These are phyloP conservation scores for Enteromius anoplus DNA, from an alignment of 2,797 vertebrate species.

Conservation along the genomic window DNA sequence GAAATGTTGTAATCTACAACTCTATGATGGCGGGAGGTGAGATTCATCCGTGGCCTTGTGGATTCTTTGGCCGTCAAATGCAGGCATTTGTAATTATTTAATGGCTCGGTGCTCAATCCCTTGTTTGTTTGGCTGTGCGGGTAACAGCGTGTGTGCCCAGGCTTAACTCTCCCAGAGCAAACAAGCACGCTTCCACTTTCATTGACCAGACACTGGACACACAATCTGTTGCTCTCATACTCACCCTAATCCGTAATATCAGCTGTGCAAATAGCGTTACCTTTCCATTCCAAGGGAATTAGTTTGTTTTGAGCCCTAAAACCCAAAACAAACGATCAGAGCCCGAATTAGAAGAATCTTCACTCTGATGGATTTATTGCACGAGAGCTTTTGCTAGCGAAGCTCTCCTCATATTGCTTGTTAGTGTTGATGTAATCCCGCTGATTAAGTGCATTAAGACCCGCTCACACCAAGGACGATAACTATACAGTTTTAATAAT, in stretches of 20 bases:
- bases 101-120: slow-evolving; percentile 65
- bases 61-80: slow-evolving; percentile 17
- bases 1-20: slow-evolving; percentile 34
- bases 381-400: background rate
- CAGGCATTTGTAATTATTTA: slow-evolving; percentile 73
- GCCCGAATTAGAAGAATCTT: slow-evolving; percentile 49
- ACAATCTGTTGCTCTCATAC: slow-evolving; percentile 64
- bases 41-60: slow-evolving; percentile 9
- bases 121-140: slow-evolving; percentile 71
- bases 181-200: slow-evolving; percentile 33
- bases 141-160: slow-evolving; percentile 60
- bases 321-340: slow-evolving; percentile 57
- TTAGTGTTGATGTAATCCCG: slow-evolving; percentile 5
- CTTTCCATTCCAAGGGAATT: slow-evolving; percentile 60
- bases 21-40: slow-evolving; percentile 16
- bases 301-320: slow-evolving; percentile 60
- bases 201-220: slow-evolving; percentile 55
- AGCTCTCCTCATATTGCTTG: background rate
- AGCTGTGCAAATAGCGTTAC: slow-evolving; percentile 72
- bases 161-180: slow-evolving; percentile 64
- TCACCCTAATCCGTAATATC: slow-evolving; percentile 63
- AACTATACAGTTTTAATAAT: background rate
- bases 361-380: slow-evolving; percentile 23
- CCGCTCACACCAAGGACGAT: background rate
- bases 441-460: slow-evolving; percentile 19